These are phyloP conservation scores for Ispidina picta DNA, from an alignment of 2,797 vertebrate genomes.

Conservation along the genomic window DNA sequence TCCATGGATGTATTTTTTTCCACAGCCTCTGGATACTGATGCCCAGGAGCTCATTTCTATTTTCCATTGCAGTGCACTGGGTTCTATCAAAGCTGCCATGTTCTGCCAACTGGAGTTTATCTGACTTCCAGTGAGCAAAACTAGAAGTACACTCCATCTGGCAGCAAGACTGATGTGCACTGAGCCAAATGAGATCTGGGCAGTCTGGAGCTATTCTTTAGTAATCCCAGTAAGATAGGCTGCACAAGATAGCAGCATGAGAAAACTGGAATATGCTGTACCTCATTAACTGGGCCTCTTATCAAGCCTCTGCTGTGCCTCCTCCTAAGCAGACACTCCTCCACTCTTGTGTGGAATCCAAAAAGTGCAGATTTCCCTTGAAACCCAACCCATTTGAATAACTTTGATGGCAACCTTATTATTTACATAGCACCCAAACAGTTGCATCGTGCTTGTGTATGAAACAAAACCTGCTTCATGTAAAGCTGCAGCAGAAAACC, in stretches of 20 bases:
- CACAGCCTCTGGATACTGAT: neutral
- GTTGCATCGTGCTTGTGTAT: conserved; percentile 14
- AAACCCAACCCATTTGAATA: conserved; percentile 11
- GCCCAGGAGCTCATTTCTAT: neutral
- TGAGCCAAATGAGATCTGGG: conserved; percentile 38
- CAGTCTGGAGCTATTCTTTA: neutral
- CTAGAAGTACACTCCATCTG: conserved; percentile 33
- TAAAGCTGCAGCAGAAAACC: neutral
- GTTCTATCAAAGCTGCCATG: conserved; percentile 14
- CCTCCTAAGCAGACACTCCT: conserved; percentile 19
- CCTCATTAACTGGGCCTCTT: neutral
- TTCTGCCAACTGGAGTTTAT: conserved; percentile 29
- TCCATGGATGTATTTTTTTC: neutral
- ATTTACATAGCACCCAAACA: conserved; percentile 41
- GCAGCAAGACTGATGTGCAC: neutral
- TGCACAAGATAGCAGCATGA: conserved; percentile 18
- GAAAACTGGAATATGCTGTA: conserved; percentile 24
- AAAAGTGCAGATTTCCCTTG: neutral
- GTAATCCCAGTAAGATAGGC: conserved; percentile 35
- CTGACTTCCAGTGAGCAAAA: conserved; percentile 20
- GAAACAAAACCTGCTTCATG: conserved; percentile 29
- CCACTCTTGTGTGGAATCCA: conserved; percentile 3
- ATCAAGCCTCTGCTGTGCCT: conserved; percentile 13
- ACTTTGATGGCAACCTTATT: conserved; percentile 37
- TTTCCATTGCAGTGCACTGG: conserved; percentile 8